Base-by-base conservation (phyloP, 2,113 vertebrate genomes). In the Sceloporus tristichus region DNA sequence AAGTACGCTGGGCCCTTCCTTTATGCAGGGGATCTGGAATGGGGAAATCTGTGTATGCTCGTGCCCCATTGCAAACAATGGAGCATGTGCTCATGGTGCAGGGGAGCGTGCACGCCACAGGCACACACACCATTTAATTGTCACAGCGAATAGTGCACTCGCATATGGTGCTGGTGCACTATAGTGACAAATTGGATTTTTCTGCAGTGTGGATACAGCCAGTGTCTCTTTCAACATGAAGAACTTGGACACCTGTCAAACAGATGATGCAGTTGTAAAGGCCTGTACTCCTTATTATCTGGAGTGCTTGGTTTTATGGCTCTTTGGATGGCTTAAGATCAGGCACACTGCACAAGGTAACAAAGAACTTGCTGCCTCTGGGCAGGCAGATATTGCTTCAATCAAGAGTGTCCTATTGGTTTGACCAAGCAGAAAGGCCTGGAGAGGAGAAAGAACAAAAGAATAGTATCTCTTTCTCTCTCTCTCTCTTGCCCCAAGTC, bases 401-500 rank as follows among this genome's bases (percentile, higher is more conserved):
- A 88, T 19, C 10, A 54, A 11, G 23, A 82, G 23, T 34, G 42
- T 19, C 42, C 56, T 42, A 38, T 3, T 85, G 85, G 8, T 16
- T 92, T 88, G 79, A 59, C 54, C n/a, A 84, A 94, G 87, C 86
- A 89, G 56, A 80, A 74, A 83, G 27, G 54, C 88, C 18, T 62
- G 56, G 66, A 93, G 82, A 56, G 5, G 14, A 0, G 1, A 42
- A 91, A 92, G 11, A 54, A 62, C 5, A 53, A 85, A 65, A 77
- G 27, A 2, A 11, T 21, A 3, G 5, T 14, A 42, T n/a, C 25
- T 82, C 81, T 73, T 38, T 62, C 85, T 87, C 81, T 29, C 27
- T 84, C 83, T 68, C 42, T 56, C 85, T 87, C 78, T 14, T 13
- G 10, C 4, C 56, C 9, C 56, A 59, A 6, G 14, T 9, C 13